Evolutionary conservation across 1,140 invertebrate species (phyloP), one percentile per base, ranked within the genome.

Genomic region (Eupeodes corollae): DNA sequence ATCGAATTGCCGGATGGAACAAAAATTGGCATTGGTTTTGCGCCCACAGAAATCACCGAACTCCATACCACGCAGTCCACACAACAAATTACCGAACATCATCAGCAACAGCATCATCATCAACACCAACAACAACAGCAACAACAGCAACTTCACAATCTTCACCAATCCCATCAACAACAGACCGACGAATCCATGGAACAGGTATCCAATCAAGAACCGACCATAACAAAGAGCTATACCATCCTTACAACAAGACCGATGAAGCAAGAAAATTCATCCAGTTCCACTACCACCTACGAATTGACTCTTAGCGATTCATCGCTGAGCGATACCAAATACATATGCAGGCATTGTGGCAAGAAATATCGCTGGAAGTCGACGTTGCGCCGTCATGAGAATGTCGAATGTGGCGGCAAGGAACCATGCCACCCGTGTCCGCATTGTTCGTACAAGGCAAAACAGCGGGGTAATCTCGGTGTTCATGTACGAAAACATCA

Each of bases 341-440:
- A 84, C 63, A 76, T 82, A 19, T 88, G 85, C 58, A 72, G 82
- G 39, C 82, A 85, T 57, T 88, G 85, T 67, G 83, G 84, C 37
- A 87, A 86, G 61, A 75, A 80, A 19, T 88, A 88, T 61, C 74
- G 84, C 54, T 87, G 84, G 84, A 86, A 86, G 62, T 86, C 83
- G 13, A 86, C 84, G 45, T 74, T 87, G 74, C 74, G 83, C 0
- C 75, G 84, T 8, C 87, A 91, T 68, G 84, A 88, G 62, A 83
- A 80, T 66, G 85, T 88, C 50, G 86, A 89, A 67, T 91, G 87
- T 67, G 86, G 86, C n/a, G 86, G 85, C 45, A 87, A 88, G 61
- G 81, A 84, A 49, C 84, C 83, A 1, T 78, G 82, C 39, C 87
- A 88, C 67, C 80, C 84, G 21, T 89, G 87, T 53, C 84, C 85